Evolutionary conservation across 2,797 vertebrate species (phyloP).

Genomic region (Triplophysa yarkandensis): DNA sequence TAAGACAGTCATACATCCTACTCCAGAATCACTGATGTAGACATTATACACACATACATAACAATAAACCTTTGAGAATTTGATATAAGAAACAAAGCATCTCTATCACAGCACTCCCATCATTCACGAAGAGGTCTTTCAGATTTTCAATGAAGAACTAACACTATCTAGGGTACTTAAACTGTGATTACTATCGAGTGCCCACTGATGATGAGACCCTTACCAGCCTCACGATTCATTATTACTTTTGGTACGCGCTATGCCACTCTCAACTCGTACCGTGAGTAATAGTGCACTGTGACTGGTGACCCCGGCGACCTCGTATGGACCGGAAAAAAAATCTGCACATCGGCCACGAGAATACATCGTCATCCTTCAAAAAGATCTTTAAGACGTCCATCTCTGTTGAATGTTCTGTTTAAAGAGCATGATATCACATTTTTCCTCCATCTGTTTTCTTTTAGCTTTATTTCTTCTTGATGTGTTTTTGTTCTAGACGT

Average conservation of each 20-base stretch:
- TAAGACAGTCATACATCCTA: conserved; percentile 52
- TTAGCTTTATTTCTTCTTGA: neutral
- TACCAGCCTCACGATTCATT: conserved; percentile 88
- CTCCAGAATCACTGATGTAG: neutral
- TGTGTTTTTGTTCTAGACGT: neutral
- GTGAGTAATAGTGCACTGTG: conserved; percentile 99
- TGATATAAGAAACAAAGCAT: neutral
- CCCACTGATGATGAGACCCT: neutral
- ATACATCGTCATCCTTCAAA: no score
- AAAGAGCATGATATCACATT: neutral
- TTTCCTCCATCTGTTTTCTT: conserved; percentile 1
- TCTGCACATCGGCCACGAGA: neutral
- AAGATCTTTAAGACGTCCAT: neutral
- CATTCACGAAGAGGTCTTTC: neutral
- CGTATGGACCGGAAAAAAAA: conserved; percentile 1
- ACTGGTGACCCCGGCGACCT: conserved; percentile 71
- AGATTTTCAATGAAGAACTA: no score
- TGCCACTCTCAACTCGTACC: conserved; percentile 99
- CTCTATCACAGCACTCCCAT: neutral
- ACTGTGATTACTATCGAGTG: neutral
- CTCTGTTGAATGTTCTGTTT: neutral
- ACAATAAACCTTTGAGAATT: neutral
- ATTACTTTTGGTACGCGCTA: conserved; percentile 99
- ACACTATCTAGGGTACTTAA: neutral
- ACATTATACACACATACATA: conserved; percentile 4